Evolutionary conservation across 1,140 invertebrate species (phyloP).

Genomic region (Globodera ellingtonae): DNA sequence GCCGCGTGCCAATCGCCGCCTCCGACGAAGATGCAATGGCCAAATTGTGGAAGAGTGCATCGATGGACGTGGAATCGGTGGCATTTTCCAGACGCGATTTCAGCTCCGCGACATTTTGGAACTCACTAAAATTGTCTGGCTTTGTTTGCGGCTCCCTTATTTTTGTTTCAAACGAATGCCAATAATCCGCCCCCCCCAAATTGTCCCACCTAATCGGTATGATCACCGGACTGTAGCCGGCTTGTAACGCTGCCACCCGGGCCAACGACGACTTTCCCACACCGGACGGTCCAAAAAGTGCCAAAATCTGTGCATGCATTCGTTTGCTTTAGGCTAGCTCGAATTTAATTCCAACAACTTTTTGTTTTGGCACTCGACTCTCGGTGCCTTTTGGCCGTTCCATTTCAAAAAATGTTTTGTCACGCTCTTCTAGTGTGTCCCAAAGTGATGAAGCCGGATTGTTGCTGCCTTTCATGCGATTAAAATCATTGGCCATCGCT

Average conservation of each 20-base stretch:
- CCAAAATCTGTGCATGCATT: slow-evolving; percentile 29
- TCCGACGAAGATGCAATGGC: neutral
- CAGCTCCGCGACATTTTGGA: slow-evolving; percentile 30
- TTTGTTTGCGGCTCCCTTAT: too few relatives aligned
- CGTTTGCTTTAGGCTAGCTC: neutral
- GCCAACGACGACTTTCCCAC: slow-evolving; percentile 30
- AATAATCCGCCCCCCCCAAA: too few relatives aligned
- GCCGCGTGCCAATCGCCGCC: neutral
- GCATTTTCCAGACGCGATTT: slow-evolving; percentile 23
- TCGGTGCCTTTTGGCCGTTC: slow-evolving; percentile 7
- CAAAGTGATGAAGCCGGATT: neutral
- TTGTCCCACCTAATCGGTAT: slow-evolving; percentile 18
- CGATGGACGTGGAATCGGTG: slow-evolving; percentile 10
- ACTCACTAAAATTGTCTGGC: slow-evolving; percentile 10
- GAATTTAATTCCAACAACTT: slow-evolving; percentile 5
- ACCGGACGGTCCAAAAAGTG: slow-evolving; percentile 29
- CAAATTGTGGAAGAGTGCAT: slow-evolving; percentile 14
- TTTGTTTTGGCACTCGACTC: slow-evolving; percentile 23
- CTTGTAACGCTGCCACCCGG: slow-evolving; percentile 18
- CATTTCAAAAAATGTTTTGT: slow-evolving; percentile 15
- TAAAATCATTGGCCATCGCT: neutral
- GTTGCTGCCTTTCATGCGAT: neutral
- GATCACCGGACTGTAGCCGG: slow-evolving; percentile 25
- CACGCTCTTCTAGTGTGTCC: slow-evolving; percentile 4
- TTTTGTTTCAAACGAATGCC: too few relatives aligned